A percentile compares a stretch with the other conserved stretches of the same genome.
phyloP scores from a whole-genome alignment of 2,888 invertebrate species.

The Nowickia ferox region DNA sequence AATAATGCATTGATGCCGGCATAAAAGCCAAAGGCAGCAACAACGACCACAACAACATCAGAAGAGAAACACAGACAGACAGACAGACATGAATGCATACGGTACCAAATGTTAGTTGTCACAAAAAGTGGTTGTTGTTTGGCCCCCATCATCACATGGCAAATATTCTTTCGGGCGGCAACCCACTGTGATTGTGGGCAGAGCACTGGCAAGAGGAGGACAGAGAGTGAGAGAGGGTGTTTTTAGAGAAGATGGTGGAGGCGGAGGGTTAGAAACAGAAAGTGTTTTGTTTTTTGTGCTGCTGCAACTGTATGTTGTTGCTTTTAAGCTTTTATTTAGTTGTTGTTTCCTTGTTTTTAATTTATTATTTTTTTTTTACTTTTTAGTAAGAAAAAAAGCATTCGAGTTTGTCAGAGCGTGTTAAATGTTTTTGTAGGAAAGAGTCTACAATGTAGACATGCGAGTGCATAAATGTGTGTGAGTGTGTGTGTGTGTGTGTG shows the following conservation, averaged over 20 bases:
- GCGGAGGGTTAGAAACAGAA: constrained; percentile 57
- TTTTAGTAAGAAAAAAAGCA: not conserved
- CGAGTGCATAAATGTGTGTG: not conserved
- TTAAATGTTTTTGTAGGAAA: constrained; percentile 14
- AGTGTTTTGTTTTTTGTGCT: constrained; percentile 60
- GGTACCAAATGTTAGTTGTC: constrained; percentile 53
- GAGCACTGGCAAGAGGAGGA: not conserved
- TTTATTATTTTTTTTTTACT: constrained; percentile 16
- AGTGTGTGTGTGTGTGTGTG: not conserved
- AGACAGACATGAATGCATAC: constrained; percentile 9
- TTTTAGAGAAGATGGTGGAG: not conserved
- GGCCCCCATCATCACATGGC: constrained; percentile 49
- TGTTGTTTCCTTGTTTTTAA: constrained; percentile 34
- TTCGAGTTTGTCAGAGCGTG: not conserved
- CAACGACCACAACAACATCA: constrained; percentile 10
- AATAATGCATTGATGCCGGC: constrained; percentile 50
- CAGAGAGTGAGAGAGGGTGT: not conserved
- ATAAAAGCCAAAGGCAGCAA: constrained; percentile 32
- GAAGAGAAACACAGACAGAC: not conserved
- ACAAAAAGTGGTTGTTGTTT: constrained; percentile 57
- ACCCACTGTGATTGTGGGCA: not conserved
- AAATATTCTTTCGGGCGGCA: constrained; percentile 25
- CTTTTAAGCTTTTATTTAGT: constrained; percentile 46
- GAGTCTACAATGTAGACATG: not conserved
- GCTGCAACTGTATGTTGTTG: constrained; percentile 28